Evolutionary conservation across 2,888 invertebrate species (phyloP), one percentile per base, ranked within the genome.

Genomic region (Zaprionus lineosus): DNA sequence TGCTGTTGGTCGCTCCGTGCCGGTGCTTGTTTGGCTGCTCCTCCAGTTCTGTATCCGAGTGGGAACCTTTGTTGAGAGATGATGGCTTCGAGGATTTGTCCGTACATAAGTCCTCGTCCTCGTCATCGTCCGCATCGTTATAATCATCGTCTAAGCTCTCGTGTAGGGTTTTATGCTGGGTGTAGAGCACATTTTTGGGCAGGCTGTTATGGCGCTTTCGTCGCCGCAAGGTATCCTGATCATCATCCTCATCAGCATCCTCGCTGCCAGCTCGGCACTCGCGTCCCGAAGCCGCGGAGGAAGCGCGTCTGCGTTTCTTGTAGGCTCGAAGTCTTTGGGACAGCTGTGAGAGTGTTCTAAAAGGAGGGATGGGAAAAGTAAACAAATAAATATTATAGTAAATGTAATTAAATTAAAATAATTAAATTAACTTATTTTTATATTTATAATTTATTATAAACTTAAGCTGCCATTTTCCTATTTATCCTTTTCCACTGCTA

Each of bases 151-250:
- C 68, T 24, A 53, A 44, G 48, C 58, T 69, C 33, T 72, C 75
- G 60, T 60, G 62, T 6, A 70, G 44, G 1, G 81, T 79, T 19
- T 58, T 67, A 65, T 58, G 84, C 19, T 62, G 82, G 21, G 47
- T 64, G 15, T 64, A 73, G 8, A 84, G 71, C 11, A 77, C 82
- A 53, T 88, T 88, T 55, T 88, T 87, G 8, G 90, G 90, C 48
- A 90, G 69, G 44, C 90, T 90, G 29, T 88, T 86, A 59, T 82
- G 87, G 0, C 89, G 86, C 18, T 82, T 86, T 12, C 87, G 81
- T 4, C 65, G 64, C 3, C 73, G 58, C 1, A 79, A 53, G 8
- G 83, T 76, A 6, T 75, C 77, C 39, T 60, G 56, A 36, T 77
- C 71, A 11, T 74, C 73, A 4, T 69, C 66, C n/a, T 79, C 60